Evolutionary conservation across 2,797 vertebrate species (phyloP).

Genomic region (Thamnophis elegans): DNA sequence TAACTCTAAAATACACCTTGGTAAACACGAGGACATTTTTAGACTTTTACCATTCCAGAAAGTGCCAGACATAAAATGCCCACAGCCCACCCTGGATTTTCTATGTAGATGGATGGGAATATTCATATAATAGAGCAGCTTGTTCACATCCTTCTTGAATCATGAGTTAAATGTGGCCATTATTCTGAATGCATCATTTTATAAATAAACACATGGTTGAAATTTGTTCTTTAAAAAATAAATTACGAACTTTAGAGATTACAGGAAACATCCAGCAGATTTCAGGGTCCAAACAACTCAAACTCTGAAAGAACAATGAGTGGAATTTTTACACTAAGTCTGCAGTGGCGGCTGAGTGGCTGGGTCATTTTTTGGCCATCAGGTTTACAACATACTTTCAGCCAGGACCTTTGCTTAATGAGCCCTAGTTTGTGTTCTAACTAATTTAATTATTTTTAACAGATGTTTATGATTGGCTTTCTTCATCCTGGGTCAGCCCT

Average conservation of each 20-base stretch:
- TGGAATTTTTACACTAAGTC: background rate
- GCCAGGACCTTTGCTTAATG: background rate
- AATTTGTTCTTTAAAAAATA: constrained; percentile 24
- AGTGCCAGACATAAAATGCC: background rate
- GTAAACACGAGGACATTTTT: background rate
- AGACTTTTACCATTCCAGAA: background rate
- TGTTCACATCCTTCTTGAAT: background rate
- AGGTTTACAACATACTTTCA: constrained; percentile 2
- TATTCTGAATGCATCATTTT: background rate
- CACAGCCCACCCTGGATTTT: background rate
- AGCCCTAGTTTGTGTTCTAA: background rate
- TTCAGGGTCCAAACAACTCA: background rate
- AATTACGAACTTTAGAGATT: background rate
- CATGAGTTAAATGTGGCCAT: background rate
- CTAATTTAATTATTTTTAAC: constrained; percentile 4
- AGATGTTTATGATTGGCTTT: background rate
- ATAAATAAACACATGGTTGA: background rate
- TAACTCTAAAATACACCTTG: background rate
- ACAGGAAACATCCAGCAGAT: background rate
- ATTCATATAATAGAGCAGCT: background rate
- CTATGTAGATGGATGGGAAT: background rate
- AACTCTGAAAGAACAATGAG: background rate
- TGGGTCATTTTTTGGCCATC: background rate
- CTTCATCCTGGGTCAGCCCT: background rate
- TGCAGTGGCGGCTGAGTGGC: background rate